Conservation (phyloP, 1,140 invertebrate species). For the Dolichoris vasculosae region DNA sequence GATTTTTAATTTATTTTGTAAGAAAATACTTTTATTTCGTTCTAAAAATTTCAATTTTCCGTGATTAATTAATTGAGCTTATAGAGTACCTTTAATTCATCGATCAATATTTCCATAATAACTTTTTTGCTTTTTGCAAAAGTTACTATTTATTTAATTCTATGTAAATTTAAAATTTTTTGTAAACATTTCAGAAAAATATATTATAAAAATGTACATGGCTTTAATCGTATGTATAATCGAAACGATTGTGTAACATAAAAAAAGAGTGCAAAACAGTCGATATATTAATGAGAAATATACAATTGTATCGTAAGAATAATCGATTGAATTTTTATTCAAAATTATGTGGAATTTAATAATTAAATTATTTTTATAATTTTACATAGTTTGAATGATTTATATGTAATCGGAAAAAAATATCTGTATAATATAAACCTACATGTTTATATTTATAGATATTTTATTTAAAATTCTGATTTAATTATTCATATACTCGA, state of each 20-base stretch:
- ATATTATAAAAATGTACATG: not conserved
- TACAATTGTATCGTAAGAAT: not conserved
- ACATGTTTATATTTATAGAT: not conserved
- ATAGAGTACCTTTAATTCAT: not conserved
- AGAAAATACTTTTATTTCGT: no score
- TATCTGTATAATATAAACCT: no score
- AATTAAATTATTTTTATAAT: not conserved
- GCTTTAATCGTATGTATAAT: not conserved
- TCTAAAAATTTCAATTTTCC: not conserved
- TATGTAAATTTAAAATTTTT: not conserved
- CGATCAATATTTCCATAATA: not conserved
- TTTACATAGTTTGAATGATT: not conserved
- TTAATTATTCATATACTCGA: not conserved
- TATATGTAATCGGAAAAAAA: not conserved
- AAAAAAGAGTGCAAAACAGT: not conserved
- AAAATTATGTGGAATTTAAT: not conserved
- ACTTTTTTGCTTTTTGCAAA: not conserved
- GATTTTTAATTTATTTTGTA: no score
- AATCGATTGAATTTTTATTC: not conserved
- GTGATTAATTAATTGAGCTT: not conserved
- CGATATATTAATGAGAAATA: not conserved
- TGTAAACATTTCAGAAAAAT: not conserved
- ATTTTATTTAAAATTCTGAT: not conserved
- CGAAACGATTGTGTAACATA: not conserved
- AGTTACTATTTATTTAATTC: not conserved